Evolutionary conservation across 2,113 vertebrate genomes (phyloP), one percentile per base, ranked within the genome.

Genomic region (Aleadryas rufinucha): DNA sequence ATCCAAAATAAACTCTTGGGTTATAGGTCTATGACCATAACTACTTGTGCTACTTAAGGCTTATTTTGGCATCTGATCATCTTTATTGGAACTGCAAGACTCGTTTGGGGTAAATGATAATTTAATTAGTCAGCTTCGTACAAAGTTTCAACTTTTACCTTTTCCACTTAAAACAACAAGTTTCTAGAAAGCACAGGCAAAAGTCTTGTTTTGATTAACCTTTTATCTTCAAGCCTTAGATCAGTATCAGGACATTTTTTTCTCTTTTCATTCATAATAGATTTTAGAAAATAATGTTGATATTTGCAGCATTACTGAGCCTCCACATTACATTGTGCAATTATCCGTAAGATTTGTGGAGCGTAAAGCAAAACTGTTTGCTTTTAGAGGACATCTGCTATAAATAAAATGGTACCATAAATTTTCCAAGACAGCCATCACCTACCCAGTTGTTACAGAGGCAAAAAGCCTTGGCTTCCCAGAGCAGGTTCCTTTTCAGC

Each of bases 121-220:
- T 98, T 98, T 97, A 97, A 97, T 98, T 97, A 97, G 71, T 76
- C 83, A 28, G 13, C 57, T 95, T 85, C 80, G 66, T 85, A 91
- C 84, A 86, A 59, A 84, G 91, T 97, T 98, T 98, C 97, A 97
- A 93, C 97, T 97, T 97, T 96, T 97, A 95, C 91, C 97, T 98
- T 97, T 97, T 96, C 94, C 86, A 87, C 92, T 97, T 97, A 93
- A 96, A 97, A 87, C 13, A 92, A 84, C 60, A 96, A 82, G 59
- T 97, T 97, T 97, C 87, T 94, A 91, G 57, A 97, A 96, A 95
- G 87, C 82, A 95, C 94, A 14, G 30, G 91, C 81, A 90, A 97
- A 97, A 97, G 91, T 84, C 96, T 97, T 98, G 97, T 96, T 98
- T 97, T 96, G 93, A 97, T 98, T 98, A 97, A 94, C 92, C 80